Base-by-base conservation (phyloP, 2,888 invertebrate genomes). In the Portevinia maculata region DNA sequence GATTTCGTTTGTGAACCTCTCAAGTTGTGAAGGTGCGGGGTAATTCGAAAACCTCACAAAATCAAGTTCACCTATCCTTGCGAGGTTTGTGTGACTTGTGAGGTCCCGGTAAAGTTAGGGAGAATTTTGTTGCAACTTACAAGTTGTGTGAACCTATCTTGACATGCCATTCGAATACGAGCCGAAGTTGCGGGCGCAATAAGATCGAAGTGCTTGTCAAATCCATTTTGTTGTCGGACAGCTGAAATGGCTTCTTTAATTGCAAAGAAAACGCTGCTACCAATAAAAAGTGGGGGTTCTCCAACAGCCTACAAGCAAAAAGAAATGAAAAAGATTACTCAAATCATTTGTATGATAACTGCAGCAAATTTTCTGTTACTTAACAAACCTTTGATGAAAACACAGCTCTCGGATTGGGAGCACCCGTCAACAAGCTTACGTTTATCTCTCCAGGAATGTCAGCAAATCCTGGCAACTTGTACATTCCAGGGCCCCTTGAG, bases 391-490 rank as follows among this genome's bases (percentile, higher is more conserved):
- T 99, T 1, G 98, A 99, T 0, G 98, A 98, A 90, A 96, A 98
- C 6, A 99, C 96, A 17, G 98, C 98, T 87, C 95, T 93, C 0
- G 96, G 95, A 91, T 99, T 99, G 0, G 96, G 93, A 30, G 95
- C 94, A n/a, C 96, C 97, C 88, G 97, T 97, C 37, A 99, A 91
- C 57, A 99, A 92, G 4, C 97, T 95, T 0, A 99, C 98, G 89
- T 98, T 97, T 88, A 99, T 97, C 89, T 97, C 95, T 53, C 93
- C 92, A 0, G 99, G 99, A 88, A 98, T 97, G 88, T 98, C 97
- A 0, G 95, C 94, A 88, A 98, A 97, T 0, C 97, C 96, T 8
- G 99, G 99, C 57, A 99, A 93, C 91, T 99, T 99, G 88, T 99
- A 99, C 74, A 95, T 95, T 28, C 98, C 98, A 3, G 98, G 98